phyloP scores from a whole-genome alignment of 2,888 invertebrate species.

The Falcaria lacertinaria region DNA sequence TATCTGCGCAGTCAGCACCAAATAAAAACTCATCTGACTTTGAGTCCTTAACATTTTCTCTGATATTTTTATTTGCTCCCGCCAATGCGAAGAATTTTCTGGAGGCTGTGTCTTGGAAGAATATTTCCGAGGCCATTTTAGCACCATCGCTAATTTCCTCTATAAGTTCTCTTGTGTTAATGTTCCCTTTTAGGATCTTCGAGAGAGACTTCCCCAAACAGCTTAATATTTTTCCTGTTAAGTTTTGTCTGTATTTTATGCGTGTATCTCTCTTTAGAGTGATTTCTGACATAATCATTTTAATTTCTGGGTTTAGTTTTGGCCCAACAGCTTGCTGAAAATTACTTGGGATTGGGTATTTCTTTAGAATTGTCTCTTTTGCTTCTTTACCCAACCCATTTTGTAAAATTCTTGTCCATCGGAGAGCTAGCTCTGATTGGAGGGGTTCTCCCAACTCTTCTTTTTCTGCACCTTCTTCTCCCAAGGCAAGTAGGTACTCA shows the following conservation, averaged over 20 bases:
- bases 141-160: conserved; percentile 4
- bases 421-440: not conserved
- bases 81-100: conserved; percentile 6
- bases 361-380: conserved; percentile 1
- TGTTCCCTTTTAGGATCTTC: conserved; percentile 4
- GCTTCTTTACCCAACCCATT: conserved; percentile 3
- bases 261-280: conserved; percentile 6
- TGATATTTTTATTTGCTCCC: too few relatives aligned
- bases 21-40: too few relatives aligned
- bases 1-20: too few relatives aligned
- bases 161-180: conserved; percentile 1
- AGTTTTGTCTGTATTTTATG: conserved; percentile 3
- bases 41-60: too few relatives aligned
- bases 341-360: conserved; percentile 3
- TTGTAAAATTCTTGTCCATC: conserved; percentile 2
- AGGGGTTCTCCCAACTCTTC: not conserved
- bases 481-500: conserved; percentile 2
- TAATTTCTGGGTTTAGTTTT: conserved; percentile 5
- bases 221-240: not conserved
- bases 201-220: conserved; percentile 3
- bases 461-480: not conserved
- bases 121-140: conserved; percentile 4
- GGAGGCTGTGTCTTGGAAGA: conserved; percentile 2
- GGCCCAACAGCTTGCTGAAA: conserved; percentile 3
- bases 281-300: not conserved